These are phyloP conservation scores for Hecatera dysodea DNA, from an alignment of 2,888 invertebrate genomes.

Conservation along the genomic window DNA sequence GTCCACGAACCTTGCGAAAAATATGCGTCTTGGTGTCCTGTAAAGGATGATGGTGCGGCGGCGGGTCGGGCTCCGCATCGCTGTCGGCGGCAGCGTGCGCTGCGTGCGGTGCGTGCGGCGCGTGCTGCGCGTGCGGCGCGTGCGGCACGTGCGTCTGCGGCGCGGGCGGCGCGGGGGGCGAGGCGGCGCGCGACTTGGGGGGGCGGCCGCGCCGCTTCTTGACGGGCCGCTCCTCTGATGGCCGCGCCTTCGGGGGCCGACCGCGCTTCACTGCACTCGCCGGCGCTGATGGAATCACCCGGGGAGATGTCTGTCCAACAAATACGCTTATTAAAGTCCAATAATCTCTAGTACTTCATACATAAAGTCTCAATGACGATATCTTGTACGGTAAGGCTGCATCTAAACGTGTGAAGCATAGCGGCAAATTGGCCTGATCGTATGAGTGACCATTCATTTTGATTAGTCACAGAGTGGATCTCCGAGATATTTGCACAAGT, in stretches of 20 bases:
- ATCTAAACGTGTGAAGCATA: too few relatives aligned
- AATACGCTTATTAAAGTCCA: neutral
- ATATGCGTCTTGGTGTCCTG: conserved; percentile 86
- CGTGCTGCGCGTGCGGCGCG: conserved; percentile 61
- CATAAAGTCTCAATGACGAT: too few relatives aligned
- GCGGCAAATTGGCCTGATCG: too few relatives aligned
- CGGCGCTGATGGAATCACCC: conserved; percentile 67
- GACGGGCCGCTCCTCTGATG: conserved; percentile 80
- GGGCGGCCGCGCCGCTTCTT: conserved; percentile 86
- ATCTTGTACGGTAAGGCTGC: too few relatives aligned
- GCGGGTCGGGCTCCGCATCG: conserved; percentile 79
- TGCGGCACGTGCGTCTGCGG: conserved; percentile 56
- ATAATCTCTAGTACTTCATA: too few relatives aligned
- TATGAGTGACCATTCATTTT: too few relatives aligned
- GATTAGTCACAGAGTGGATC: too few relatives aligned
- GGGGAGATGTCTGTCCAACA: conserved; percentile 74
- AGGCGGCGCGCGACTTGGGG: conserved; percentile 73
- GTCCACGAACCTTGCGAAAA: conserved; percentile 81
- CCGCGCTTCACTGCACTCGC: conserved; percentile 85
- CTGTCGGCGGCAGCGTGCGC: conserved; percentile 71
- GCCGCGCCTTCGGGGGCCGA: conserved; percentile 87
- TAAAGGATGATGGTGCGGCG: conserved; percentile 74
- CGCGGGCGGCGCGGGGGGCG: conserved; percentile 68
- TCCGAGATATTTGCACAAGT: too few relatives aligned
- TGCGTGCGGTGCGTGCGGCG: conserved; percentile 67